phyloP scores from a whole-genome alignment of 2,797 vertebrate species.

The Naso thynnoides region DNA sequence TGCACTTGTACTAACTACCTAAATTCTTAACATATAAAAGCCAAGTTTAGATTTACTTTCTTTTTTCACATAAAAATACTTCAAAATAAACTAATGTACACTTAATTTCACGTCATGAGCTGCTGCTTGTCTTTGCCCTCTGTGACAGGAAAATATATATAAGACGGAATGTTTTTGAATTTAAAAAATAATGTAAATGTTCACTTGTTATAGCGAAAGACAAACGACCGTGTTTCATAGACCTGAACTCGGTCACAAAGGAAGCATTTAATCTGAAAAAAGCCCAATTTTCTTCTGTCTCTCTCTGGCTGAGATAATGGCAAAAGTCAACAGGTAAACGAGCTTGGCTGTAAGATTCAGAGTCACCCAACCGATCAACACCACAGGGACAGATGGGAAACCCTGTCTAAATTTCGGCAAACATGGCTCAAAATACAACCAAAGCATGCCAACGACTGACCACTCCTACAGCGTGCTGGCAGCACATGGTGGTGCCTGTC shows the following conservation, averaged over 20 bases:
- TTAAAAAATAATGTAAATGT: too few relatives aligned
- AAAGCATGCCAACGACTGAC: conserved; percentile 28
- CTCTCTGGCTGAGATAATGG: conserved; percentile 38
- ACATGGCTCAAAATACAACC: conserved; percentile 10
- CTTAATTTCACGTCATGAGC: background rate
- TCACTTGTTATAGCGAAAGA: background rate
- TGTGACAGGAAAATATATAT: background rate
- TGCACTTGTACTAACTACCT: background rate
- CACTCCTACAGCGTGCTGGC: conserved; percentile 21
- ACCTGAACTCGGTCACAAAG: conserved; percentile 2
- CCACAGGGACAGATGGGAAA: conserved; percentile 55
- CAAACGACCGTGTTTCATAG: background rate
- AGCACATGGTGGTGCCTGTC: background rate
- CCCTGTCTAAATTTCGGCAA: background rate
- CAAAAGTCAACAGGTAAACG: conserved; percentile 24
- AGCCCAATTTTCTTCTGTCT: conserved; percentile 5
- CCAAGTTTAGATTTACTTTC: background rate
- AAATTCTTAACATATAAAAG: background rate
- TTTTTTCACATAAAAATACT: background rate
- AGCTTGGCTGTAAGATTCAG: conserved; percentile 37
- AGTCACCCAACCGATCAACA: conserved; percentile 21
- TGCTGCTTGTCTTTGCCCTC: background rate
- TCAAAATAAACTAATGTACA: background rate
- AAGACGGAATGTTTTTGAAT: background rate
- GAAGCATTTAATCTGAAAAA: conserved; percentile 30